Evolutionary conservation across 2,797 vertebrate species (phyloP).

Genomic region (Pseudochirops corinnae): DNA sequence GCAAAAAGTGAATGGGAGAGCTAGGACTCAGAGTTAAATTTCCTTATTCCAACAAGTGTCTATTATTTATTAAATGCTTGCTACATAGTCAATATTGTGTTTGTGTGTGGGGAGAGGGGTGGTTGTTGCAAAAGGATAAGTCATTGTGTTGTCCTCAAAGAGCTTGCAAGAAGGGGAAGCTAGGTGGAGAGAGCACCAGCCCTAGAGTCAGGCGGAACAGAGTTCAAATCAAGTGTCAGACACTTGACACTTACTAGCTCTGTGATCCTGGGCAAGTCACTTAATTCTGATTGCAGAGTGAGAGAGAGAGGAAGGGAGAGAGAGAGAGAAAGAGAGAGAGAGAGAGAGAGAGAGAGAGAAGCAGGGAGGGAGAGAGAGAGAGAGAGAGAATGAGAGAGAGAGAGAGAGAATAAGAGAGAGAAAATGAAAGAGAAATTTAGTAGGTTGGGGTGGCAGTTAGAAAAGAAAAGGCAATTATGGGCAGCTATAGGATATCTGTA

Average conservation of each 20-base stretch:
- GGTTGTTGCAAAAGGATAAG: background rate
- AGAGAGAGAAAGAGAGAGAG: too few species aligned
- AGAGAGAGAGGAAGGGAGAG: too few species aligned
- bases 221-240: too few species aligned
- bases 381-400: too few species aligned
- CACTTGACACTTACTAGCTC: too few species aligned
- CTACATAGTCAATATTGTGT: background rate
- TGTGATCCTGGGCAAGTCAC: too few species aligned
- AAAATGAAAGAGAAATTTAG: background rate
- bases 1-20: background rate
- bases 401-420: background rate
- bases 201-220: too few species aligned
- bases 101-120: too few species aligned
- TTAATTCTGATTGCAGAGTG: too few species aligned
- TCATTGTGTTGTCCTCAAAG: background rate
- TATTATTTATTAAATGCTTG: background rate
- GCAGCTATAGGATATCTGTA: background rate
- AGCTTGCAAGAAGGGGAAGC: background rate
- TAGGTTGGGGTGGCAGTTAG: background rate
- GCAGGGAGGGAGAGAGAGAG: too few species aligned
- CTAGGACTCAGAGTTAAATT: background rate
- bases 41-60: background rate
- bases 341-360: too few species aligned
- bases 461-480: background rate
- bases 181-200: too few species aligned